Percentiles rank a stretch among this genome's conserved stretches.
Evolutionary conservation across 2,888 invertebrate species (phyloP).

Genomic region (Agriopis aurantiaria): DNA sequence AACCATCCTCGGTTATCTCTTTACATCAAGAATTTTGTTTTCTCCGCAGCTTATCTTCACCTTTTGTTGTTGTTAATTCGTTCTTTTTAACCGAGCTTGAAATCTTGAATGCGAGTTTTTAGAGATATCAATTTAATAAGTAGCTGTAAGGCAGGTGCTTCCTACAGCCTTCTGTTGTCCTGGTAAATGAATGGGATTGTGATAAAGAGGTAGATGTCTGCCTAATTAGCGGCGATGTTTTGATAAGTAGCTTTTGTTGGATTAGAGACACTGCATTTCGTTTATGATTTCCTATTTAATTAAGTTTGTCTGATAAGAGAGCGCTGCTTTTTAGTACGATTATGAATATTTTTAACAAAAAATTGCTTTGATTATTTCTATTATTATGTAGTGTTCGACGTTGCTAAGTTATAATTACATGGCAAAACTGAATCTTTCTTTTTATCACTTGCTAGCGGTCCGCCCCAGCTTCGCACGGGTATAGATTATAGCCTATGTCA

Average conservation of each 20-base stretch:
- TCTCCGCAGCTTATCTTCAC: slow-evolving; percentile 61
- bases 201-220: slow-evolving; percentile 43
- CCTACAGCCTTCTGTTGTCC: slow-evolving; percentile 44
- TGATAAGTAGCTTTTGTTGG: slow-evolving; percentile 14
- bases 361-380: too few species aligned
- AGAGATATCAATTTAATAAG: slow-evolving; percentile 55
- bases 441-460: too few species aligned
- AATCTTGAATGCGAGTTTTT: slow-evolving; percentile 40
- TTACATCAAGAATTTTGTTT: slow-evolving; percentile 60
- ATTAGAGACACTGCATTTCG: neutral
- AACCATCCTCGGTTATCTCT: slow-evolving; percentile 55
- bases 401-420: too few species aligned
- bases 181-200: slow-evolving; percentile 41
- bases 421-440: too few species aligned
- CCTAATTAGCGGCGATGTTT: slow-evolving; percentile 37
- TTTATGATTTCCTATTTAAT: slow-evolving; percentile 11
- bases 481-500: too few species aligned
- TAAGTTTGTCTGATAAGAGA: neutral
- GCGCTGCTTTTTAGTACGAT: neutral
- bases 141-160: slow-evolving; percentile 23
- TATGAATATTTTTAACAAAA: neutral
- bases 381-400: too few species aligned
- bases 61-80: slow-evolving; percentile 62
- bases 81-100: slow-evolving; percentile 50
- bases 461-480: too few species aligned